These are phyloP conservation scores for Zoanthus sansibaricus DNA, from an alignment of 92 coral and sea anemone genomes.

Conservation along the genomic window DNA sequence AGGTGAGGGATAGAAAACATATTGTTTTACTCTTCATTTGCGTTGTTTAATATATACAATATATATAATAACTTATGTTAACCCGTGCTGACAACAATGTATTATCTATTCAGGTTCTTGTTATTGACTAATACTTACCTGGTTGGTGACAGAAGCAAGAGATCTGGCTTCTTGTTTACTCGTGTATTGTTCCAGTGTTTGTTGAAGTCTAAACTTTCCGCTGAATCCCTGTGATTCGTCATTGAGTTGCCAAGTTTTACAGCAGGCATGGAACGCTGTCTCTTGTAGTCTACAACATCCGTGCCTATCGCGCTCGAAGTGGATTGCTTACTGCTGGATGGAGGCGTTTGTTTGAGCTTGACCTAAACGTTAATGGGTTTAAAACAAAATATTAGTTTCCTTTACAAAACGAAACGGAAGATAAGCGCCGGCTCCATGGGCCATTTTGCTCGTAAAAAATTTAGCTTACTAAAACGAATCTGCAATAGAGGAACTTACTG, in stretches of 20 bases:
- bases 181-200: constrained; percentile 34
- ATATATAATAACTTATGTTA: no score
- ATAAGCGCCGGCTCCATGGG: no score
- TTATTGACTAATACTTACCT: background rate
- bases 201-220: constrained; percentile 23
- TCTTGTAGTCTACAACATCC: constrained; percentile 13
- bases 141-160: constrained; percentile 32
- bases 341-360: constrained; percentile 20
- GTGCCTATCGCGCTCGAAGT: background rate
- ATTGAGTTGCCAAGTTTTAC: constrained; percentile 16
- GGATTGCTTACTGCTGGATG: background rate
- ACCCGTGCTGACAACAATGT: no score
- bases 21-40: no score
- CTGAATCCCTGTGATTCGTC: constrained; percentile 16
- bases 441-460: no score
- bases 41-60: no score
- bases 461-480: no score
- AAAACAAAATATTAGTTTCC: background rate
- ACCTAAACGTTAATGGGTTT: background rate
- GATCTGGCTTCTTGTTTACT: constrained; percentile 29
- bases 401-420: background rate
- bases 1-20: no score
- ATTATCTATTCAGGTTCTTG: no score
- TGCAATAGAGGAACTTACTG: no score
- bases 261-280: constrained; percentile 28